Evolutionary conservation across 2,888 invertebrate species (phyloP).

Genomic region (Ypsolopha sequella): DNA sequence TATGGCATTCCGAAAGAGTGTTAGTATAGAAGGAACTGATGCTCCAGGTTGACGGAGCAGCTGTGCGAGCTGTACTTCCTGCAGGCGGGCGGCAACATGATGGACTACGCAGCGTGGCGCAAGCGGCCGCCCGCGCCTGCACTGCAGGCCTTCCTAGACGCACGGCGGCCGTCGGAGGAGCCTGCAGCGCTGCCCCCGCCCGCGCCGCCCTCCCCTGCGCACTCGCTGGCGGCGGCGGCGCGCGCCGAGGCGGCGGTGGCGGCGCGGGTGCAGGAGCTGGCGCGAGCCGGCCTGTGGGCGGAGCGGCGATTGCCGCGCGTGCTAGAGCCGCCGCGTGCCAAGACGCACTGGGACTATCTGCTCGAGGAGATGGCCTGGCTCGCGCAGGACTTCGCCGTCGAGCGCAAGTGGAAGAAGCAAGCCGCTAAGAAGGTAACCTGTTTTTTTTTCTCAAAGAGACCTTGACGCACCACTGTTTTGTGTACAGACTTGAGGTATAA

Average conservation of each 20-base stretch:
- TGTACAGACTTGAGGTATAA: no score
- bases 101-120: slow-evolving; percentile 89
- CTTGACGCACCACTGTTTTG: no score
- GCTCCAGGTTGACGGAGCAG: slow-evolving; percentile 49
- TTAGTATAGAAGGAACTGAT: no score
- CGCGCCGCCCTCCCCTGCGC: slow-evolving; percentile 11
- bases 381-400: slow-evolving; percentile 96
- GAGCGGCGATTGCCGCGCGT: slow-evolving; percentile 92
- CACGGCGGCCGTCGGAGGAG: slow-evolving; percentile 76
- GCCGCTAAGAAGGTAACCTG: slow-evolving; percentile 84
- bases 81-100: slow-evolving; percentile 87
- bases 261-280: slow-evolving; percentile 90
- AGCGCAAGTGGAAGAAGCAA: slow-evolving; percentile 97
- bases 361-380: slow-evolving; percentile 99
- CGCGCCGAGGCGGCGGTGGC: slow-evolving; percentile 92
- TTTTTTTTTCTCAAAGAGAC: no score
- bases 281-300: slow-evolving; percentile 96
- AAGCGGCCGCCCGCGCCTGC: slow-evolving; percentile 83
- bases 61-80: slow-evolving; percentile 89
- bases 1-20: no score
- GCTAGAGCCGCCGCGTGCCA: slow-evolving; percentile 88
- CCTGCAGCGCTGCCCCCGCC: slow-evolving; percentile 62
- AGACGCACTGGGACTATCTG: slow-evolving; percentile 98
- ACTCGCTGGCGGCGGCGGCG: slow-evolving; percentile 46
- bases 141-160: slow-evolving; percentile 80